Percentiles rank a stretch among this genome's conserved stretches.
Conservation (phyloP, 92 coral and sea anemone species). For the Paramuricea clavata region DNA sequence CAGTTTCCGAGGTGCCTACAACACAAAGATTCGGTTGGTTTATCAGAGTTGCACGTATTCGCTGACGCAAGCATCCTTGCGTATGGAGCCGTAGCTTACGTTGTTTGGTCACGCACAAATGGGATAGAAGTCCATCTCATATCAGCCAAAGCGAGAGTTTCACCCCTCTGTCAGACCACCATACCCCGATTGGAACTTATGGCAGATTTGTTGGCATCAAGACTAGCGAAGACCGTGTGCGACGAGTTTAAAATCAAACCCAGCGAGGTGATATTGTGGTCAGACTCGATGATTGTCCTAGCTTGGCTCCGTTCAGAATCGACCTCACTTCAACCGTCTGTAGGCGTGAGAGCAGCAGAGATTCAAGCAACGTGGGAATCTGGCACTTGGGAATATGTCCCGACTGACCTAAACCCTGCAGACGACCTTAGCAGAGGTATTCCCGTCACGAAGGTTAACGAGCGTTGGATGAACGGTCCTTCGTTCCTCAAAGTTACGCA, state of each 20-base stretch:
- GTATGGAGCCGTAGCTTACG: too few relatives aligned
- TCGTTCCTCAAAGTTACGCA: too few relatives aligned
- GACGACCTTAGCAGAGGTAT: too few relatives aligned
- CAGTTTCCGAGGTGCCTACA: not conserved
- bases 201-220: slow-evolving; percentile 22
- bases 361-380: slow-evolving; percentile 59
- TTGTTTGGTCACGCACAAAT: too few relatives aligned
- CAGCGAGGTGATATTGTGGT: slow-evolving; percentile 18
- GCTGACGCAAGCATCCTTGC: not conserved
- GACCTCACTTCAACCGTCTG: slow-evolving; percentile 4
- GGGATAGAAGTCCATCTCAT: not conserved
- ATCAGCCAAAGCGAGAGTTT: not conserved
- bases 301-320: slow-evolving; percentile 47
- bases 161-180: not conserved
- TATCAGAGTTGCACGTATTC: not conserved
- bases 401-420: not conserved
- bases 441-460: too few relatives aligned
- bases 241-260: slow-evolving; percentile 48
- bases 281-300: slow-evolving; percentile 52
- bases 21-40: not conserved
- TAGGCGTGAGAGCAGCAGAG: slow-evolving; percentile 51
- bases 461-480: too few relatives aligned
- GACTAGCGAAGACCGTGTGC: slow-evolving; percentile 25
- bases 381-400: slow-evolving; percentile 17
- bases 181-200: not conserved